phyloP scores from a whole-genome alignment of 92 coral and sea anemone species.

The Parazoanthus atlanticus region DNA sequence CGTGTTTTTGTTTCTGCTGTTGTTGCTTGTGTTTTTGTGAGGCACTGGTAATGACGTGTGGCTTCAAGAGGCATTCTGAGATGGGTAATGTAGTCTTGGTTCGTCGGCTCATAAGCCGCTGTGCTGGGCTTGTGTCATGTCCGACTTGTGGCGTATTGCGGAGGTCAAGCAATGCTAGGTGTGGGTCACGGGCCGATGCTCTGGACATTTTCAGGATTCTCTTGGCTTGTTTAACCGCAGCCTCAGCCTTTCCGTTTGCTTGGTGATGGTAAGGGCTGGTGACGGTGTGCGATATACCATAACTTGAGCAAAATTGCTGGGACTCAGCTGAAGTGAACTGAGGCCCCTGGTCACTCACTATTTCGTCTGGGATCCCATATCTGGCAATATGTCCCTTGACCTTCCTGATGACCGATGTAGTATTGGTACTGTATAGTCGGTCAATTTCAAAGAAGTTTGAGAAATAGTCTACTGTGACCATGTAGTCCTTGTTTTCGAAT shows the following conservation, averaged over 20 bases:
- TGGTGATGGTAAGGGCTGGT: neutral
- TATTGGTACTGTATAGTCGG: too few species aligned
- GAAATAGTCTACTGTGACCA: too few species aligned
- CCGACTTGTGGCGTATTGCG: constrained; percentile 32
- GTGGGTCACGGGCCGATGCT: constrained; percentile 9
- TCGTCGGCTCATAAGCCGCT: neutral
- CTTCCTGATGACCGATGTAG: too few species aligned
- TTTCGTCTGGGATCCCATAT: too few species aligned
- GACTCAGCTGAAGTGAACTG: neutral
- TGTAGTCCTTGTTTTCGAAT: too few species aligned
- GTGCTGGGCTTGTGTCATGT: neutral
- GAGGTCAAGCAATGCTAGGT: constrained; percentile 31
- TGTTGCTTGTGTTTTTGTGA: too few species aligned
- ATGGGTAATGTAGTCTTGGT: too few species aligned
- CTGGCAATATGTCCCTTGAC: too few species aligned
- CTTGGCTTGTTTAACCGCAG: constrained; percentile 7
- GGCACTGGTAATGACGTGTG: too few species aligned
- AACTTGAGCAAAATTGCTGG: neutral
- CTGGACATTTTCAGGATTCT: constrained; percentile 8
- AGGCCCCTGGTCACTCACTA: too few species aligned
- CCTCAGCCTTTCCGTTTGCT: neutral
- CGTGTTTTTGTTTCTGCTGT: neutral
- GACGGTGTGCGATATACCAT: neutral
- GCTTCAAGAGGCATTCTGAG: too few species aligned
- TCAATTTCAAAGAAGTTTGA: too few species aligned